These are phyloP conservation scores for Drosophila stalkeri DNA, from an alignment of 2,888 invertebrate species.

Conservation along the genomic window DNA sequence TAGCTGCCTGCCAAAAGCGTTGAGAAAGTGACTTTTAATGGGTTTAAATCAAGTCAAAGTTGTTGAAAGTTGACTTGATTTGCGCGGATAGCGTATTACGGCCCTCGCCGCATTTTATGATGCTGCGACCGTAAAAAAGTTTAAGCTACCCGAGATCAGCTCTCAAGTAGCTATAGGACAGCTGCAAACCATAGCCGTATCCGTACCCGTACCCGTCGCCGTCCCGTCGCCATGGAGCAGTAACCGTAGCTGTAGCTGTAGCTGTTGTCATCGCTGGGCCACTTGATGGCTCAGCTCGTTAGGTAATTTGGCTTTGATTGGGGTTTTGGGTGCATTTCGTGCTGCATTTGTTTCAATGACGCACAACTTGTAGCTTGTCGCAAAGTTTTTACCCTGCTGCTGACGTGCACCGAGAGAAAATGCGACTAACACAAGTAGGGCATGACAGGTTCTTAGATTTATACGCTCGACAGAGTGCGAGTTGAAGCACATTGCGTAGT, in stretches of 20 bases:
- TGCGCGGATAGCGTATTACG: conserved; percentile 51
- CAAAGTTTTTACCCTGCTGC: conserved; percentile 24
- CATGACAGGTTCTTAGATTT: conserved; percentile 5
- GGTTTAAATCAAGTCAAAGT: conserved; percentile 82
- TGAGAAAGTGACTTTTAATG: conserved; percentile 84
- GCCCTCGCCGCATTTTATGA: conserved; percentile 64
- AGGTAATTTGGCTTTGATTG: conserved; percentile 79
- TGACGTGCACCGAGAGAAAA: conserved; percentile 11
- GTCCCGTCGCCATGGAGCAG: not conserved
- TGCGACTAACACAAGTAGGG: not conserved
- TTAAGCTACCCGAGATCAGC: conserved; percentile 70
- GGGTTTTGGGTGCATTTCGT: conserved; percentile 69
- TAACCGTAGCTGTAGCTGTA: not conserved
- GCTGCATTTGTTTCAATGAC: conserved; percentile 81
- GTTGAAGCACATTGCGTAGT: not conserved
- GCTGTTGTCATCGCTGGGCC: conserved; percentile 27
- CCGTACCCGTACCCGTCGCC: too few relatives aligned
- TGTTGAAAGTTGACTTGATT: conserved; percentile 80
- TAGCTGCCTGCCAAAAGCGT: conserved; percentile 64
- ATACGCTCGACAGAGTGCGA: conserved; percentile 1
- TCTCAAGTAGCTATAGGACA: conserved; percentile 39
- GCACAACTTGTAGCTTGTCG: conserved; percentile 54
- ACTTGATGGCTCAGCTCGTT: conserved; percentile 75
- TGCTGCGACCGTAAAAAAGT: conserved; percentile 61
- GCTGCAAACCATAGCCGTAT: conserved; percentile 20